Evolutionary conservation across 2,888 invertebrate genomes (phyloP).

Genomic region (Drosophila lutescens): DNA sequence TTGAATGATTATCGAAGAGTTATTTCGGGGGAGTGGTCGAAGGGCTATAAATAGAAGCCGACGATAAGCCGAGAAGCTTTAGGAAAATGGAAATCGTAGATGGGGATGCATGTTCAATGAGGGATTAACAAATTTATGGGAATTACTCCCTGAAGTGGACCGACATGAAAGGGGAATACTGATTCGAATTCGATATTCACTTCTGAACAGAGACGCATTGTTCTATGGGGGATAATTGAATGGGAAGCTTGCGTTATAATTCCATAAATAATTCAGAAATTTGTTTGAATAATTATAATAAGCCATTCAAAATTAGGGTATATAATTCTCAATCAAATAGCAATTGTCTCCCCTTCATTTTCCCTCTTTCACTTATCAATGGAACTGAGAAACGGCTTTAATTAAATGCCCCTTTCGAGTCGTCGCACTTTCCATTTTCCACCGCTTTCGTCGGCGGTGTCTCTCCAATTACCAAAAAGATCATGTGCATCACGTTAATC

Average conservation of each 20-base stretch:
- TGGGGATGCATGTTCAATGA: conserved; percentile 37
- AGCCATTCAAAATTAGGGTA: conserved; percentile 1
- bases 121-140: conserved; percentile 42
- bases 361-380: conserved; percentile 6
- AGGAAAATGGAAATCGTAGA: conserved; percentile 7
- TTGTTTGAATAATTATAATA: background rate
- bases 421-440: conserved; percentile 62
- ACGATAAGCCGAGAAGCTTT: conserved; percentile 39
- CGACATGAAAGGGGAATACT: conserved; percentile 28
- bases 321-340: conserved; percentile 29
- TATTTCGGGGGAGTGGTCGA: conserved; percentile 31
- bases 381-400: conserved; percentile 2
- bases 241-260: conserved; percentile 6
- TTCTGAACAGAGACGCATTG: conserved; percentile 8
- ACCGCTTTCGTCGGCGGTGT: conserved; percentile 4
- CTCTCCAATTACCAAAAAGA: conserved; percentile 46
- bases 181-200: conserved; percentile 18
- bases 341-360: conserved; percentile 23
- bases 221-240: conserved; percentile 10
- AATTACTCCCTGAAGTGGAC: conserved; percentile 23
- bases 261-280: conserved; percentile 16
- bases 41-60: conserved; percentile 32
- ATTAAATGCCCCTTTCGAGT: conserved; percentile 24
- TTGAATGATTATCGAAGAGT: conserved; percentile 52
- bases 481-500: conserved; percentile 56